Percentiles rank a stretch among this genome's conserved stretches.
phyloP scores from a whole-genome alignment of 2,113 vertebrate genomes.

The Circaetus gallicus region DNA sequence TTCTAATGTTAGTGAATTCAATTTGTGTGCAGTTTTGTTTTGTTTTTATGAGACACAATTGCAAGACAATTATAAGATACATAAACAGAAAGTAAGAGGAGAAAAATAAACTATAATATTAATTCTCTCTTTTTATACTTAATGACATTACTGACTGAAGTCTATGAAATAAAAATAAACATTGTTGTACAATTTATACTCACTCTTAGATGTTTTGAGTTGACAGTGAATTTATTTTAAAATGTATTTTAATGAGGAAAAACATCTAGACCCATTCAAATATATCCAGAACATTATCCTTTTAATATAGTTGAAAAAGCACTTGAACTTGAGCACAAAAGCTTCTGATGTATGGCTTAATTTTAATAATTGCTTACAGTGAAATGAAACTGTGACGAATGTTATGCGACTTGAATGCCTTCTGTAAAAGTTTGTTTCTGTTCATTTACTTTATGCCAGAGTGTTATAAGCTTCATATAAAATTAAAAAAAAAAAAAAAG shows the following conservation, averaged over 20 bases:
- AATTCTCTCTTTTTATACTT: background rate
- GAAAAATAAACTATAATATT: background rate
- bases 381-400: background rate
- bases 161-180: background rate
- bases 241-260: background rate
- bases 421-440: background rate
- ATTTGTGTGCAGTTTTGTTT: background rate
- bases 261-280: background rate
- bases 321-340: background rate
- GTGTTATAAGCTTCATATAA: background rate
- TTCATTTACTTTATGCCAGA: background rate
- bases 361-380: background rate
- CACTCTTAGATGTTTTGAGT: background rate
- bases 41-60: background rate
- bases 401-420: background rate
- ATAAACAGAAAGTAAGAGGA: background rate
- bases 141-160: background rate
- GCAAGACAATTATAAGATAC: background rate
- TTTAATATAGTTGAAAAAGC: background rate
- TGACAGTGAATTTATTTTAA: background rate
- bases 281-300: background rate
- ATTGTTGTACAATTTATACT: background rate
- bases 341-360: background rate
- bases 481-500: accelerated
- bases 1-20: background rate